A percentile compares a stretch with the other conserved stretches of the same genome.
These are phyloP conservation scores for Phoeniculus purpureus DNA, from an alignment of 2,797 vertebrate species.

Conservation along the genomic window DNA sequence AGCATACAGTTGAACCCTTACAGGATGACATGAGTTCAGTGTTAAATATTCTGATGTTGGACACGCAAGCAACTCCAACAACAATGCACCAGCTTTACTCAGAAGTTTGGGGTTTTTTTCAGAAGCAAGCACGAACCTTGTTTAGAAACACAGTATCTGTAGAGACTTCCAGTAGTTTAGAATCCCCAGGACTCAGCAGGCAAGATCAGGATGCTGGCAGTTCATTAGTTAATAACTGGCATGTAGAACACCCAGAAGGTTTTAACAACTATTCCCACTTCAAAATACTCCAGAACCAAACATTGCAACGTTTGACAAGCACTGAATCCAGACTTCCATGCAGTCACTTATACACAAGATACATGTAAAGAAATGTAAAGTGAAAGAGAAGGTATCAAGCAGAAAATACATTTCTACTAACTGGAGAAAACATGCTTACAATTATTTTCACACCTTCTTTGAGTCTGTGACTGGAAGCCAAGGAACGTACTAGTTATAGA, in stretches of 20 bases:
- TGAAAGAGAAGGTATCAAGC: not conserved
- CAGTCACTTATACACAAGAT: not conserved
- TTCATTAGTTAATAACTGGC: not conserved
- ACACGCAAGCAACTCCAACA: not conserved
- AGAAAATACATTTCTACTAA: conserved; percentile 5
- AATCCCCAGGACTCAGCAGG: not conserved
- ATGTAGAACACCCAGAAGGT: not conserved
- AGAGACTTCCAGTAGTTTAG: not conserved
- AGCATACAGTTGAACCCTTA: not conserved
- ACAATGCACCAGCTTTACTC: not conserved
- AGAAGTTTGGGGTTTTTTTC: not conserved
- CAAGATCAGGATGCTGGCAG: not conserved
- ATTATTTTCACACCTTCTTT: conserved; percentile 44
- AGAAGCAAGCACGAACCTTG: not conserved
- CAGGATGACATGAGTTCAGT: not conserved
- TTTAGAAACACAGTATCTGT: not conserved
- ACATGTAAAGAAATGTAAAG: not conserved
- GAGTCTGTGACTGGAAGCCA: conserved; percentile 47
- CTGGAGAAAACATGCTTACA: not conserved
- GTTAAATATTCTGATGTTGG: not conserved
- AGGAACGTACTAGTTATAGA: conserved; percentile 63
- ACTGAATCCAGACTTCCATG: not conserved
- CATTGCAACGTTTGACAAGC: not conserved
- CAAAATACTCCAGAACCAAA: not conserved
- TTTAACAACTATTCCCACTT: not conserved